These are phyloP conservation scores for Chelonoidis abingdonii DNA, from an alignment of 2,113 vertebrate species.

Conservation along the genomic window DNA sequence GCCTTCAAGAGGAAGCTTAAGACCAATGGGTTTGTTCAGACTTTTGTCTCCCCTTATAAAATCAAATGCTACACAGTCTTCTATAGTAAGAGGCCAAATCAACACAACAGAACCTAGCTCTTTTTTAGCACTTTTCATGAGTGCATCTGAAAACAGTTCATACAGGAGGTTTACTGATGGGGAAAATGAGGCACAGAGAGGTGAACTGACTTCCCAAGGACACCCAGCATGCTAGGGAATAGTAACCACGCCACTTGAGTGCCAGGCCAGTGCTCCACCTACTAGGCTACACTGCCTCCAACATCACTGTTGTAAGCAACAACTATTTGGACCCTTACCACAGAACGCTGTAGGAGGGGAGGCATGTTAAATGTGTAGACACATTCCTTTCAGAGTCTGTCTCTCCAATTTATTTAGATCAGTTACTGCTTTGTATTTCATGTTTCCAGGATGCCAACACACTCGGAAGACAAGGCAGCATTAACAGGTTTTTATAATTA, in stretches of 20 bases:
- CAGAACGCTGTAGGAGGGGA: constrained; percentile 8
- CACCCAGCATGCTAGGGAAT: not conserved
- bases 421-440: not conserved
- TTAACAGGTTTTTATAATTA: not conserved
- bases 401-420: constrained; percentile 45
- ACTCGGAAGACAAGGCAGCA: accelerated
- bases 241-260: not conserved
- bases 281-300: not conserved
- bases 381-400: not conserved
- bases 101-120: not conserved
- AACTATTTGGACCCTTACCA: constrained; percentile 56
- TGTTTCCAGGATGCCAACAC: not conserved
- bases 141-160: not conserved
- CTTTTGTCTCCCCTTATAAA: constrained; percentile 27
- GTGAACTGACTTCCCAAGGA: not conserved
- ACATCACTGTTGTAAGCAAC: not conserved
- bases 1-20: not conserved
- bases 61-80: not conserved
- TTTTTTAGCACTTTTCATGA: not conserved
- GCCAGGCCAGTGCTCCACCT: not conserved
- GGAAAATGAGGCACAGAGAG: not conserved
- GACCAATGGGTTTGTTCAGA: not conserved
- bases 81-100: constrained; percentile 17
- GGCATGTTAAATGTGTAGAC: constrained; percentile 58
- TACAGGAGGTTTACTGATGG: not conserved